These are phyloP conservation scores for Albula goreensis DNA, from an alignment of 2,113 vertebrate species.

Conservation along the genomic window DNA sequence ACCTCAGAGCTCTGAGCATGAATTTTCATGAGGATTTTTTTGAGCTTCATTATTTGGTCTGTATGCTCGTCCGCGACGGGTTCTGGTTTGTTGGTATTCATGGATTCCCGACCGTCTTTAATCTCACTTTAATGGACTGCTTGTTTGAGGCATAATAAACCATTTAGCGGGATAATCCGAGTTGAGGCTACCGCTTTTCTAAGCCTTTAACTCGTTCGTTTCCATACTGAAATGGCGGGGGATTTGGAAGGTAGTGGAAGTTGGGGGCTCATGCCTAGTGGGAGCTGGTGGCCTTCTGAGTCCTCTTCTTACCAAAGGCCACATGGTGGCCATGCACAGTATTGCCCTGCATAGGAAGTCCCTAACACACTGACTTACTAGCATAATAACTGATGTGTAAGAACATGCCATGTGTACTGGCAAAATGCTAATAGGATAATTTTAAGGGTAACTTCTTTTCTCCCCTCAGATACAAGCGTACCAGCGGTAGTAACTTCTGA, in stretches of 20 bases:
- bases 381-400: no score
- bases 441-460: no score
- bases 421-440: no score
- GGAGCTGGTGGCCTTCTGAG: not conserved
- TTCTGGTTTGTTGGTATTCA: slow-evolving; percentile 36
- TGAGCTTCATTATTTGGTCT: slow-evolving; percentile 22
- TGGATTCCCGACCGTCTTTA: slow-evolving; percentile 26
- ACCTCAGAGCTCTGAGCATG: not conserved
- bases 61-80: slow-evolving; percentile 29
- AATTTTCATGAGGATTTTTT: slow-evolving; percentile 43
- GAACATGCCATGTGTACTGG: no score
- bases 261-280: not conserved
- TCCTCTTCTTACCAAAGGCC: not conserved
- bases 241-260: not conserved
- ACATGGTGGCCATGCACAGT: no score
- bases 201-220: slow-evolving; percentile 22
- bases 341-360: no score
- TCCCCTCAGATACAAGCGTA: no score
- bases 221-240: not conserved
- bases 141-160: slow-evolving; percentile 32
- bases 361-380: no score
- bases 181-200: slow-evolving; percentile 5
- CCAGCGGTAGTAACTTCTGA: no score
- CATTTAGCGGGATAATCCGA: slow-evolving; percentile 43
- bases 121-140: slow-evolving; percentile 40